Base-by-base conservation (phyloP, 30 jellyfish, hydroid and myxozoan genomes). In the Nemopilema nomurai region DNA sequence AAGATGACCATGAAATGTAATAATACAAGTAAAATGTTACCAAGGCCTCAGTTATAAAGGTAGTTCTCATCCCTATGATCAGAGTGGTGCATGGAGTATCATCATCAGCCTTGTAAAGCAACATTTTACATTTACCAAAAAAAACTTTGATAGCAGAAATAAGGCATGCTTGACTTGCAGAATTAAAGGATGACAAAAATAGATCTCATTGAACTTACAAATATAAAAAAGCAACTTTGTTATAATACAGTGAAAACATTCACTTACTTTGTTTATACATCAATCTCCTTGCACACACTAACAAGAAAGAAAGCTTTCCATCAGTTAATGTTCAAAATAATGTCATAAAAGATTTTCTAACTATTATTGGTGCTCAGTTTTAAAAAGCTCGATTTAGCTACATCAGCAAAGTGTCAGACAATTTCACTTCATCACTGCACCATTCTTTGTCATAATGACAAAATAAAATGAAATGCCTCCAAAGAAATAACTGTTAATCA, bases 21-120 rank as follows among this genome's bases (percentile, higher is more conserved):
- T 41, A 41, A 6, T 41, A 3, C 6, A 3, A 6, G 6, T 41
- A 41, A 41, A 41, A 41, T 41, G 13, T 8, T 24, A 41, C 32
- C 22, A 65, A 57, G 90, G 90, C 90, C 90, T 82, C 90, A 82
- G 90, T 70, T 30, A 30, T 29, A 82, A 67, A 74, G 85, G 81
- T 68, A 41, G 29, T 74, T 69, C 80, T 68, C 80, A 69, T 82
- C 90, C 90, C 30, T 49, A 69, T 31, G 81, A 32, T 82, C 75
- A 33, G 90, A 69, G 90, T 82, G 90, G 90, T 82, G 90, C 90
- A 82, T 82, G 90, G 80, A 51, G 81, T 82, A 41, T 82, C 90
- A 82, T 82, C 90, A 69, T 69, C 49, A 84, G 90, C 90, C 90
- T 29, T 50, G 8, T n/a, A 1, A 52, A 20, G 27, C 63, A 67